phyloP scores from a whole-genome alignment of 1,140 invertebrate genomes.

The Cotesia typhae region DNA sequence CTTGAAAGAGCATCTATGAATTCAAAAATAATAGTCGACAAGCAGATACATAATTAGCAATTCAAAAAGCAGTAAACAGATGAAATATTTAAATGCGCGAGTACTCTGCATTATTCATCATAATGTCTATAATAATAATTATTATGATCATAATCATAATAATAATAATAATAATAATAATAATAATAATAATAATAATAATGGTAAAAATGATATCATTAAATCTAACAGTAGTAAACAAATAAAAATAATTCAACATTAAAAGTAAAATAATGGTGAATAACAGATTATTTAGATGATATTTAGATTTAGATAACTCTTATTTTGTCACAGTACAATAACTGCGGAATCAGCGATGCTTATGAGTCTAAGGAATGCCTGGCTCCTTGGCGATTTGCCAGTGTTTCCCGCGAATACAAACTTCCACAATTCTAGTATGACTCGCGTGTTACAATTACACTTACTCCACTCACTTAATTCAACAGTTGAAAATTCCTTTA shows the following conservation, averaged over 20 bases:
- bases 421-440: slow-evolving; percentile 5
- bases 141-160: too few species aligned
- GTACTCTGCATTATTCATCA: too few species aligned
- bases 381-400: slow-evolving; percentile 32
- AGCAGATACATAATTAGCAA: too few species aligned
- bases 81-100: too few species aligned
- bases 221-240: not conserved
- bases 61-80: too few species aligned
- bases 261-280: too few species aligned
- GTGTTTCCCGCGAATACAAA: slow-evolving; percentile 35
- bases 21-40: not conserved
- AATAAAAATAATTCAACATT: not conserved
- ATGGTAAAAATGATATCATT: too few species aligned
- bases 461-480: slow-evolving; percentile 13
- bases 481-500: not conserved
- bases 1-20: too few species aligned
- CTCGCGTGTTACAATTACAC: slow-evolving; percentile 4
- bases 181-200: too few species aligned
- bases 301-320: not conserved
- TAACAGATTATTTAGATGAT: not conserved
- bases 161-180: too few species aligned
- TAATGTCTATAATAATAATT: too few species aligned
- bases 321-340: slow-evolving; percentile 30
- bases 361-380: slow-evolving; percentile 32
- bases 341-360: slow-evolving; percentile 36